A percentile compares a stretch with the other conserved stretches of the same genome.
Evolutionary conservation across 2,113 vertebrate species (phyloP).

Genomic region (Melanerpes formicivorus): DNA sequence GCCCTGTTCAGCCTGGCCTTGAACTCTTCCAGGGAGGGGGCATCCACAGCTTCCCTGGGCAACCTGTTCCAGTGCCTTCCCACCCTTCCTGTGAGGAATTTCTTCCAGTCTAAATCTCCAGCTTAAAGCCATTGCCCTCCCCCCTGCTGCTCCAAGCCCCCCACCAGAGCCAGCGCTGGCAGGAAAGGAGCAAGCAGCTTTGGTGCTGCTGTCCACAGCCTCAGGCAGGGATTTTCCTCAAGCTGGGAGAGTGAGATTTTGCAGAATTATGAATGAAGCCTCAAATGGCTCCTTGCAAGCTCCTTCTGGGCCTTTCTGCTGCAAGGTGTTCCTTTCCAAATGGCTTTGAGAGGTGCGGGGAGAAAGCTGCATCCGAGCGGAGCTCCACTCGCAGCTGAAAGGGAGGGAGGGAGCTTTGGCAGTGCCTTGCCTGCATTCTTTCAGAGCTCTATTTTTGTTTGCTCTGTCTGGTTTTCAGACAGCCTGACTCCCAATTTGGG

Average conservation of each 20-base stretch:
- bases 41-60: too few relatives aligned
- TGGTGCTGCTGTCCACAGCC: background rate
- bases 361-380: background rate
- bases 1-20: too few relatives aligned
- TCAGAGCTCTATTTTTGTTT: conserved; percentile 61
- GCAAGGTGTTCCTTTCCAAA: background rate
- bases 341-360: background rate
- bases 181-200: background rate
- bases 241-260: background rate
- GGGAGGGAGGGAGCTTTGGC: conserved; percentile 31
- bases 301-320: background rate
- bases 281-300: background rate
- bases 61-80: too few relatives aligned
- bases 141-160: too few relatives aligned
- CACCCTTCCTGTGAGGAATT: too few relatives aligned
- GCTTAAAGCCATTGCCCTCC: too few relatives aligned
- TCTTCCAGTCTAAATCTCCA: too few relatives aligned
- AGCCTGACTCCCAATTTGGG: conserved; percentile 55
- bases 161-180: background rate
- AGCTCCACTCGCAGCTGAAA: background rate
- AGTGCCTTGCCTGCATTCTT: conserved; percentile 27
- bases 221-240: background rate
- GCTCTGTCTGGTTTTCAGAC: conserved; percentile 47
- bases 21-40: too few relatives aligned
- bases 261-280: conserved; percentile 28